Percentiles rank a stretch among this genome's conserved stretches.
phyloP scores from a whole-genome alignment of 2,113 vertebrate species.

The Ochotona princeps region DNA sequence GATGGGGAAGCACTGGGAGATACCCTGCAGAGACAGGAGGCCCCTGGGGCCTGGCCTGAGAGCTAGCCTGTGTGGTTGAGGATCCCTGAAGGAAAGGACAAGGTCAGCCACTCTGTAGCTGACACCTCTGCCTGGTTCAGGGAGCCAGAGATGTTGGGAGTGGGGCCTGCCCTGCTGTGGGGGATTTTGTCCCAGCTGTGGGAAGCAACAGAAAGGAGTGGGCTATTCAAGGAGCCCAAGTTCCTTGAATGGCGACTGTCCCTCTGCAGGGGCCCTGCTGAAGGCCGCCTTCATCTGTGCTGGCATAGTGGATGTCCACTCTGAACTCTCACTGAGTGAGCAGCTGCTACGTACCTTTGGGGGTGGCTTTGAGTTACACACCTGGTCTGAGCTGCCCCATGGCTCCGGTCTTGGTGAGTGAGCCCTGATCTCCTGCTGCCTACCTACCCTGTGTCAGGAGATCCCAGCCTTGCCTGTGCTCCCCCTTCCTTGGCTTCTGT shows the following conservation, averaged over 20 bases:
- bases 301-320: slow-evolving; percentile 87
- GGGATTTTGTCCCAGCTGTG: neutral
- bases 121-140: neutral
- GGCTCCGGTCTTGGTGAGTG: slow-evolving; percentile 95
- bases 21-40: neutral
- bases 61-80: neutral
- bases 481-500: neutral
- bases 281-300: slow-evolving; percentile 96
- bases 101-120: neutral
- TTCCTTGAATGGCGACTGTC: neutral
- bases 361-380: slow-evolving; percentile 94
- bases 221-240: neutral
- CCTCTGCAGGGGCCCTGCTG: slow-evolving; percentile 91
- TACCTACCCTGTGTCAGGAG: neutral
- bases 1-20: neutral
- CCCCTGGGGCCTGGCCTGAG: neutral
- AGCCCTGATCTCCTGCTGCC: neutral
- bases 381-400: slow-evolving; percentile 94
- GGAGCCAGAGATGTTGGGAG: neutral
- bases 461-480: neutral
- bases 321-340: slow-evolving; percentile 84
- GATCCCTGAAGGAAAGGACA: neutral
- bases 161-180: neutral
- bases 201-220: neutral
- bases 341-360: slow-evolving; percentile 90